phyloP scores from a whole-genome alignment of 2,797 vertebrate species.

The Pantherophis alleghaniensis region DNA sequence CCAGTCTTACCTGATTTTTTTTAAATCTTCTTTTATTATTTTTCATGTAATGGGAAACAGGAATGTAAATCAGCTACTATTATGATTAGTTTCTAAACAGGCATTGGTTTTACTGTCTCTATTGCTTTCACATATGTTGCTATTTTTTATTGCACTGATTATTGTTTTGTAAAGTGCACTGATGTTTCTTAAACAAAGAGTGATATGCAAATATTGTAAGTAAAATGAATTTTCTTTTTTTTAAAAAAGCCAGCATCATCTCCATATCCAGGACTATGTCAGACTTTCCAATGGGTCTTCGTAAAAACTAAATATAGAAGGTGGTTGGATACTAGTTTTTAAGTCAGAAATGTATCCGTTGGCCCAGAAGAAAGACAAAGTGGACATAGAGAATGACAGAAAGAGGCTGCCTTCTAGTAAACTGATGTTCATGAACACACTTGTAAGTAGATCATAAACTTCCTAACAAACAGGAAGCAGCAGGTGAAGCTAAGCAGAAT shows the following conservation, averaged over 20 bases:
- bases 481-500: too few species aligned
- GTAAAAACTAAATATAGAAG: not conserved
- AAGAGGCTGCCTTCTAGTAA: not conserved
- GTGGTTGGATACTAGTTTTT: not conserved
- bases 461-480: too few species aligned
- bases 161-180: not conserved
- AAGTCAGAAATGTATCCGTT: not conserved
- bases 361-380: not conserved
- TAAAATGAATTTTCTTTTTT: not conserved
- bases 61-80: not conserved
- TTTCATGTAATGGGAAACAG: not conserved
- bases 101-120: not conserved
- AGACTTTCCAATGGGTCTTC: not conserved
- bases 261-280: not conserved
- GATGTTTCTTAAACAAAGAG: not conserved
- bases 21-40: not conserved
- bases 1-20: not conserved
- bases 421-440: not conserved
- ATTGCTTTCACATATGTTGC: not conserved
- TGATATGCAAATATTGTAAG: not conserved
- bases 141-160: not conserved
- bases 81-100: not conserved
- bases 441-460: too few species aligned
- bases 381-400: not conserved
- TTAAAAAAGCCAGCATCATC: not conserved